Evolutionary conservation across 2,888 invertebrate species (phyloP).

Genomic region (Drosophila maculinotata): DNA sequence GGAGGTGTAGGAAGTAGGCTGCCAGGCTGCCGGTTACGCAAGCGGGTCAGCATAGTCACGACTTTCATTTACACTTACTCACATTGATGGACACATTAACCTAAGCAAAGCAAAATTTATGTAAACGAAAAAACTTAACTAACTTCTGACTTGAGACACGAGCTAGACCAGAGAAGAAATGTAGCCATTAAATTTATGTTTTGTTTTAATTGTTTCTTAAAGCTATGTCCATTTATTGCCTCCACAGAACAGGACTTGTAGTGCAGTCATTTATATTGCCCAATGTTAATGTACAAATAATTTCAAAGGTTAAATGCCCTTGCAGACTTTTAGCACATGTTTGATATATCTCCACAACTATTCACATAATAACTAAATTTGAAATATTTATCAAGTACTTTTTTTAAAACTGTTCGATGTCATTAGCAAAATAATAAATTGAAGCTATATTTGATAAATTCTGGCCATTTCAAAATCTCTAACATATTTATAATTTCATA

Average conservation of each 20-base stretch:
- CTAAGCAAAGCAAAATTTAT: constrained; percentile 27
- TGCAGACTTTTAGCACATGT: too few species aligned
- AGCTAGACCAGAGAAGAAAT: constrained; percentile 29
- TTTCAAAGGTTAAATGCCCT: too few species aligned
- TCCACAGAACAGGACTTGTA: too few species aligned
- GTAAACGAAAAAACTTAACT: too few species aligned
- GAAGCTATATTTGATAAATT: neutral
- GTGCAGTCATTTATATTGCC: too few species aligned
- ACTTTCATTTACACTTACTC: constrained; percentile 45
- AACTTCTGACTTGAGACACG: constrained; percentile 55
- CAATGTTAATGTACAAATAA: too few species aligned
- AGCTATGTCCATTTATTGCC: too few species aligned
- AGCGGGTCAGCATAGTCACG: constrained; percentile 67
- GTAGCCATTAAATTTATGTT: neutral
- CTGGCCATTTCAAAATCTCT: neutral
- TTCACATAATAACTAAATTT: too few species aligned
- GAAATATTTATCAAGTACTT: too few species aligned
- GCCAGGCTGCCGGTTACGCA: constrained; percentile 58
- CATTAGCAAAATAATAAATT: too few species aligned
- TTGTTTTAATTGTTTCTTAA: neutral
- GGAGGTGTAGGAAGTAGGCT: constrained; percentile 60
- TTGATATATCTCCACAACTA: too few species aligned
- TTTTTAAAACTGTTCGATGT: too few species aligned
- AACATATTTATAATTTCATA: constrained; percentile 11
- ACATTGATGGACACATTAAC: constrained; percentile 43